These are phyloP conservation scores for Sorex araneus DNA, from an alignment of 2,113 vertebrate genomes.

Conservation along the genomic window DNA sequence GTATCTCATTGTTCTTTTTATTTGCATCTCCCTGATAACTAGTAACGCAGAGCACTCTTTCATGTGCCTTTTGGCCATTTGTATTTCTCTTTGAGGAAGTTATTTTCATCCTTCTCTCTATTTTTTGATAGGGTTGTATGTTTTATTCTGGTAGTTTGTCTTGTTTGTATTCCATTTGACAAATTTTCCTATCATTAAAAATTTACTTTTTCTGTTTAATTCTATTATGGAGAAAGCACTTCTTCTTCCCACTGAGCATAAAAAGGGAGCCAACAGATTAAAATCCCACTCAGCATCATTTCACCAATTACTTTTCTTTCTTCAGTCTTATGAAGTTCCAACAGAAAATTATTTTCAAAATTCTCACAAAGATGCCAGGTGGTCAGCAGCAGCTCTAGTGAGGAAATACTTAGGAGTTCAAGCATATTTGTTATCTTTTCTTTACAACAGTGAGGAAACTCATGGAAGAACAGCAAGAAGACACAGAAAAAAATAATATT, in stretches of 20 bases:
- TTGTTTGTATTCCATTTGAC: not conserved
- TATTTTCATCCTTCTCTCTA: too few species aligned
- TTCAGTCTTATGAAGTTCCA: not conserved
- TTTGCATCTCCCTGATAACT: too few species aligned
- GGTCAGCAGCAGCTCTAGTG: not conserved
- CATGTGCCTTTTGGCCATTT: too few species aligned
- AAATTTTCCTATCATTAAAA: not conserved
- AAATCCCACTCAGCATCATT: not conserved
- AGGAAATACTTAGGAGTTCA: not conserved
- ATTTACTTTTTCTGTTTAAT: constrained; percentile 11
- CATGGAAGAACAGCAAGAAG: not conserved
- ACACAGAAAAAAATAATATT: not conserved
- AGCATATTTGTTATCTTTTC: not conserved
- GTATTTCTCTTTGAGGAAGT: too few species aligned
- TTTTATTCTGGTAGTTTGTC: not conserved
- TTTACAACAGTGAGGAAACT: not conserved
- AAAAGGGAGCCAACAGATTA: not conserved
- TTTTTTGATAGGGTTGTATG: too few species aligned
- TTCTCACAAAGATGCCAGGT: not conserved
- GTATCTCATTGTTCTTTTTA: too few species aligned
- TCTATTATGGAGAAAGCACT: not conserved
- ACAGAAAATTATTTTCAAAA: not conserved
- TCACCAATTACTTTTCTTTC: not conserved
- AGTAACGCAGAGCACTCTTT: too few species aligned
- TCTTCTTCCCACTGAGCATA: not conserved